Base-by-base conservation (phyloP, 2,113 vertebrate species). In the Elanus axillaris region DNA sequence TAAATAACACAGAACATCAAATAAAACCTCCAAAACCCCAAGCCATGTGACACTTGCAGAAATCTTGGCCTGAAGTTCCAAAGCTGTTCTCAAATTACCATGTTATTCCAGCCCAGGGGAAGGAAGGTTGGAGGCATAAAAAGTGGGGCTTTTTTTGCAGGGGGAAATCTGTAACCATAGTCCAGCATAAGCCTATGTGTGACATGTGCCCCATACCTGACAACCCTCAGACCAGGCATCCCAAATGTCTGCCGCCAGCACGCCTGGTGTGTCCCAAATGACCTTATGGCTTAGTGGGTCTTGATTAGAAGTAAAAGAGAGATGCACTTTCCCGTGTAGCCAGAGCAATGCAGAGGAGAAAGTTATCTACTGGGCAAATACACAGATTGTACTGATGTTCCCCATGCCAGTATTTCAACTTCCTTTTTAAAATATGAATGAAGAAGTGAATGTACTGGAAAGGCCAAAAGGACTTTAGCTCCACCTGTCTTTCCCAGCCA, bases 401-500 rank as follows among this genome's bases (percentile, higher is more conserved):
- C 16, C 63, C 19, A 25, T 21, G 38, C 23, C 55, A 64, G 29
- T 32, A 77, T 50, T 86, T 80, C 59, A 89, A 27, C 23, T 74
- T 86, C 18, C 47, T 84, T 87, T 78, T 68, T 42, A 75, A 96
- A 87, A 81, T 12, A 67, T 69, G 40, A 93, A 90, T 86, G 68
- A 94, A 82, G n/a, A 77, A 13, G 6, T 4, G 5, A 90, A 90
- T 25, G 36, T 10, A 72, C 11, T 56, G 47, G 16, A 43, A 93
- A 73, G 67, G 67, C 91, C 62, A 76, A 93, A 94, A 92, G 78
- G 83, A 77, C 95, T 96, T 93, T 45, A 94, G 93, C 83, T 96
- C 89, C 86, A 91, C 76, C 86, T 92, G 86, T 59, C 91, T 96
- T 92, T 84, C 50, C 64, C 50, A 91, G 68, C 0, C 59, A 86